A percentile compares a stretch with the other conserved stretches of the same genome.
These are phyloP conservation scores for Drosophila tsacasi DNA, from an alignment of 1,140 invertebrate genomes.

Conservation along the genomic window DNA sequence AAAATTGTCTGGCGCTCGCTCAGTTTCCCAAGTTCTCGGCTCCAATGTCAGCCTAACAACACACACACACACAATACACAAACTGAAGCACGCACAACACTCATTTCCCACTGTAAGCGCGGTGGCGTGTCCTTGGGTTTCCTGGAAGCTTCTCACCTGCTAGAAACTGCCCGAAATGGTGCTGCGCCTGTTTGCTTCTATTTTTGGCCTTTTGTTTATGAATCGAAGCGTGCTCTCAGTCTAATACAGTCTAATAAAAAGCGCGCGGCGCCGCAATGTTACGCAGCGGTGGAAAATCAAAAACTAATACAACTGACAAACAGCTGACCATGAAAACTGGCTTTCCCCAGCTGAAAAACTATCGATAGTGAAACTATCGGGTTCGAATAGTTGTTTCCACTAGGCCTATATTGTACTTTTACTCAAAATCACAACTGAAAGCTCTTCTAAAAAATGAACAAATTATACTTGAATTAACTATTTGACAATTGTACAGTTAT, in stretches of 20 bases:
- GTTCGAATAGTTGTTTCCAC: no score
- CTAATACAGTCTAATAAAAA: conserved; percentile 10
- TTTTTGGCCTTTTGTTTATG: conserved; percentile 79
- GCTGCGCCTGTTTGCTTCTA: conserved; percentile 49
- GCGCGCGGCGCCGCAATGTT: conserved; percentile 44
- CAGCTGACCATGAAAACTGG: conserved; percentile 29
- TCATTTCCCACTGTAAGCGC: conserved; percentile 8
- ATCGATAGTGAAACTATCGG: no score
- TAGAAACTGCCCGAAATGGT: conserved; percentile 42
- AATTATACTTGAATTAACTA: no score
- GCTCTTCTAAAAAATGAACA: no score
- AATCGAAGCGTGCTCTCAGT: conserved; percentile 17
- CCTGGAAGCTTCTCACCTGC: conserved; percentile 67
- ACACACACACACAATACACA: conserved; percentile 11
- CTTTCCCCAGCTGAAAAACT: no score
- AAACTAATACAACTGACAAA: conserved; percentile 53
- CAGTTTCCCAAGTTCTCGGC: conserved; percentile 22
- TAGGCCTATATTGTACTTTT: no score
- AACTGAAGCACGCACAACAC: conserved; percentile 8
- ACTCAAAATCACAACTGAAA: no score
- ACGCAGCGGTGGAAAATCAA: conserved; percentile 58
- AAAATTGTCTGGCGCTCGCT: conserved; percentile 31
- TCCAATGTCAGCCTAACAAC: conserved; percentile 41
- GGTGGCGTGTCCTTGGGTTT: conserved; percentile 58
- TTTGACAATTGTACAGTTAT: no score